Percentiles rank a stretch among this genome's conserved stretches.
phyloP scores from a whole-genome alignment of 2,113 vertebrate genomes.

The Chinchilla lanigera region DNA sequence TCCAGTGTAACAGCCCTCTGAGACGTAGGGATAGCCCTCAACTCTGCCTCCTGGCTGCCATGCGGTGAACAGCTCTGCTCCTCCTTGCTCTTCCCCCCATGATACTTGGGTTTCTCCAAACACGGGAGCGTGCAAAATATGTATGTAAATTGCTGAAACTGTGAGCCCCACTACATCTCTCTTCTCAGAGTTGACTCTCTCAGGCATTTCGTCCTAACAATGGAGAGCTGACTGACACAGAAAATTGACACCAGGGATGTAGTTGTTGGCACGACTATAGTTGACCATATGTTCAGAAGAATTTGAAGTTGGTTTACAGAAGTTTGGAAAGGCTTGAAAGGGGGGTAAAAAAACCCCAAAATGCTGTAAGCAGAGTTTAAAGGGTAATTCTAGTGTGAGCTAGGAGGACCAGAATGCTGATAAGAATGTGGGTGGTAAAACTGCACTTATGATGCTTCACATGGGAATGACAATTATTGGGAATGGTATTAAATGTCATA shows the following conservation, averaged over 20 bases:
- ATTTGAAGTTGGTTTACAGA: not conserved
- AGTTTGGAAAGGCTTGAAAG: not conserved
- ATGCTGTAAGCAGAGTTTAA: not conserved
- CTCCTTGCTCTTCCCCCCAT: not conserved
- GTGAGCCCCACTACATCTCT: not conserved
- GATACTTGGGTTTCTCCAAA: not conserved
- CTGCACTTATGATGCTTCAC: not conserved
- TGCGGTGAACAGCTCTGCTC: not conserved
- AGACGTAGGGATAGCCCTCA: not conserved
- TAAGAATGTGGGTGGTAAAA: not conserved
- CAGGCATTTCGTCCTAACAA: not conserved
- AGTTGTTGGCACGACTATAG: not conserved
- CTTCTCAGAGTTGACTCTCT: not conserved
- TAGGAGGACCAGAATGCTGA: not conserved
- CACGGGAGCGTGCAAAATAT: not conserved
- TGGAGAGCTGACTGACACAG: not conserved
- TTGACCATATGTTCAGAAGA: not conserved
- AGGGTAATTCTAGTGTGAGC: too few species aligned
- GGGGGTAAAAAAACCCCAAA: not conserved
- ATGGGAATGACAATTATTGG: not conserved
- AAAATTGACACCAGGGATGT: not conserved
- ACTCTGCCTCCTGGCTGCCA: not conserved
- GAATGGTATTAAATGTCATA: not conserved
- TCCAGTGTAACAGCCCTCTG: not conserved
- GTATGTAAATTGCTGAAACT: not conserved